phyloP scores from a whole-genome alignment of 2,797 vertebrate species.

The Synanceia verrucosa region DNA sequence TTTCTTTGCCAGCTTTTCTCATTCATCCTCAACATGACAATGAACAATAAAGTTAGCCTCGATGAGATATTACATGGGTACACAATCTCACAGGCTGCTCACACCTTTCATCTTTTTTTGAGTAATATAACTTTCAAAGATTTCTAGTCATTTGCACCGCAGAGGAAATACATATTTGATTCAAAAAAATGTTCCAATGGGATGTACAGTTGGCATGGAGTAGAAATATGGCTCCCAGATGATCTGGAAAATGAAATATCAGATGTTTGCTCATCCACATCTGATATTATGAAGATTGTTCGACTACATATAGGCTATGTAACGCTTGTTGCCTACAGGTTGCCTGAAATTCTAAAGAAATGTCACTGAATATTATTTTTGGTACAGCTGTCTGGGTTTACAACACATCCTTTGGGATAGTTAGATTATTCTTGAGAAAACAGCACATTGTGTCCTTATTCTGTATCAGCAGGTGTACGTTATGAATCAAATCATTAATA shows the following conservation, averaged over 20 bases:
- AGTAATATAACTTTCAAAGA: slow-evolving; percentile 44
- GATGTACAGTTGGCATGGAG: slow-evolving; percentile 4
- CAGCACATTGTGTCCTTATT: neutral
- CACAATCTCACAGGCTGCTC: slow-evolving; percentile 38
- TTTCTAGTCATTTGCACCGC: slow-evolving; percentile 44
- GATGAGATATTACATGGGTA: slow-evolving; percentile 48
- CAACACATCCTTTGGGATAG: too few relatives aligned
- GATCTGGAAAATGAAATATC: slow-evolving; percentile 19
- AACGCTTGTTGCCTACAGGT: neutral
- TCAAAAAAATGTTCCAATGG: slow-evolving; percentile 18
- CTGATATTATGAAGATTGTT: neutral
- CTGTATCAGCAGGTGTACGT: neutral
- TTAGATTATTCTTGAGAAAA: neutral
- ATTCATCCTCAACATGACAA: slow-evolving; percentile 53
- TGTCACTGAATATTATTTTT: neutral
- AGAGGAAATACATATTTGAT: slow-evolving; percentile 40
- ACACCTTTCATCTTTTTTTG: slow-evolving; percentile 49
- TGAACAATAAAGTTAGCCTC: slow-evolving; percentile 65
- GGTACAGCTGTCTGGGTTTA: neutral
- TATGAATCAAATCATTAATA: slow-evolving; percentile 2
- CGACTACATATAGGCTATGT: slow-evolving; percentile 33
- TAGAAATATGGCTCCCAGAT: slow-evolving; percentile 12
- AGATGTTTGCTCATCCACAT: slow-evolving; percentile 4
- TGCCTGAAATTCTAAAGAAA: neutral
- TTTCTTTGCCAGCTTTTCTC: slow-evolving; percentile 47